Percentiles rank a stretch among this genome's conserved stretches.
These are phyloP conservation scores for Stichodactyla helianthus DNA, from an alignment of 64 coral and sea anemone species.

Conservation along the genomic window DNA sequence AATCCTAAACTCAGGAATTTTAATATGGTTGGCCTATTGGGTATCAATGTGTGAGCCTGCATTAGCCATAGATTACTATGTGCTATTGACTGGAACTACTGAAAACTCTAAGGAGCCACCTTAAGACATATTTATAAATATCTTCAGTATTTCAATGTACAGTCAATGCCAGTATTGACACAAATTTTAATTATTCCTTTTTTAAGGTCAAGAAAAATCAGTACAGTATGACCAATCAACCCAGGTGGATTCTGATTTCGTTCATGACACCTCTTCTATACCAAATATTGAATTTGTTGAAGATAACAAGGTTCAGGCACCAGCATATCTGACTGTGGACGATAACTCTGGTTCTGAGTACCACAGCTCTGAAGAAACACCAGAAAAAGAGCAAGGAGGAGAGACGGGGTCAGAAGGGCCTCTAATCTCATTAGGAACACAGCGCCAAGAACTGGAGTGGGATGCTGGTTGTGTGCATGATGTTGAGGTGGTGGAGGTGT, in stretches of 20 bases:
- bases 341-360: conserved; percentile 65
- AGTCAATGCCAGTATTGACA: too few relatives aligned
- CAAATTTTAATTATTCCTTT: background rate
- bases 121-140: too few relatives aligned
- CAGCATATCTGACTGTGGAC: background rate
- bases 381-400: conserved; percentile 17
- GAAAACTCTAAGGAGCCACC: too few relatives aligned
- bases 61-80: too few relatives aligned
- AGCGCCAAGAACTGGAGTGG: conserved; percentile 74
- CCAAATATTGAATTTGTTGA: conserved; percentile 52
- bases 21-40: too few relatives aligned
- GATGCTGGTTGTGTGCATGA: conserved; percentile 65
- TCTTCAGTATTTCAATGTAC: too few relatives aligned
- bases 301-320: conserved; percentile 20
- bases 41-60: too few relatives aligned
- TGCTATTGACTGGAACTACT: too few relatives aligned
- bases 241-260: conserved; percentile 50
- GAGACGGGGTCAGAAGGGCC: background rate
- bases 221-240: conserved; percentile 27
- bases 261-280: background rate
- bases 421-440: background rate
- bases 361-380: conserved; percentile 73
- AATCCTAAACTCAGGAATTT: too few relatives aligned
- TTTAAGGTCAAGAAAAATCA: background rate
- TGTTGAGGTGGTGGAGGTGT: conserved; percentile 18